Base-by-base conservation (phyloP, 2,113 vertebrate genomes). In the Tichodroma muraria region DNA sequence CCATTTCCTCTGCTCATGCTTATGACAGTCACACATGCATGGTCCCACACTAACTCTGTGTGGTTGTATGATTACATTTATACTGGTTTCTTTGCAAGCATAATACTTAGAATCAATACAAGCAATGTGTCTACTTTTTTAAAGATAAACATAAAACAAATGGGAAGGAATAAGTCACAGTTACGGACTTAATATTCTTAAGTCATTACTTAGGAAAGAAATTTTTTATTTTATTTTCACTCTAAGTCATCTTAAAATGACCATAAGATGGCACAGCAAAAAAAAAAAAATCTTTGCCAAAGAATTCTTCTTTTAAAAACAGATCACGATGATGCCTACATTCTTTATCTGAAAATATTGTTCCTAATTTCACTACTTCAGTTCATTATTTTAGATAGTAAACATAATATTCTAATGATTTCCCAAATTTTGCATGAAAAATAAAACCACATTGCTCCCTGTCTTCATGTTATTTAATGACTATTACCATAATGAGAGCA, bases 1-100 rank as follows among this genome's bases (percentile, higher is more conserved):
- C 64, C 87, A 30, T 69, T 90, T 95, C 65, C 60, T 88, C 63
- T 77, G 73, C 52, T 82, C 79, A 44, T 85, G 87, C 64, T 79
- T 87, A 96, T 90, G 97, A 94, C 93, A 95, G 78, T 85, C 52
- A 95, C 88, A 93, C 95, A 96, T 80, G 94, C 95, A 96, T 19
- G 84, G 63, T 42, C 31, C 57, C 91, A 84, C 68, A 92, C 28
- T 88, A 56, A 70, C 50, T 61, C 85, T 27, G 30, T 42, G 71
- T 69, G 80, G 47, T 80, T 38, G 21, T 71, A 50, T 31, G 50
- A 60, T 63, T 86, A 86, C 59, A 80, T 52, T 45, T 84, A 76
- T 71, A 75, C 72, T 85, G 71, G 59, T 47, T 80, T 90, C 70
- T 92, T 94, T 90, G 88, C 35, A 85, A 69, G 44, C 57, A 42